Evolutionary conservation across 1,140 invertebrate genomes (phyloP).

Genomic region (Zaprionus capensis): DNA sequence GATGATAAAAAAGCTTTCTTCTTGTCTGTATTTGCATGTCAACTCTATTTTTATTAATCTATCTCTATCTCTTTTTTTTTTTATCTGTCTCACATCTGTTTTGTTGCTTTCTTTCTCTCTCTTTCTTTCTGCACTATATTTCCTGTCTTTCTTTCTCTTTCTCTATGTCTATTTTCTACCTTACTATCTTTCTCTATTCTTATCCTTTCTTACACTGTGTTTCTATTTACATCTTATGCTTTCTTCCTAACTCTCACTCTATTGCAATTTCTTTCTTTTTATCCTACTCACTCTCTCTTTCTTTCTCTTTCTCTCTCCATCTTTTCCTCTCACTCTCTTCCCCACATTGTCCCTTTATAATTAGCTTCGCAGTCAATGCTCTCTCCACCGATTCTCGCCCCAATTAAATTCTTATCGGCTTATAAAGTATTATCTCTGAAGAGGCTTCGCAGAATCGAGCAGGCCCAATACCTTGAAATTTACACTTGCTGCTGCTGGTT

Average conservation of each 20-base stretch:
- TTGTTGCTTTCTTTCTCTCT: not conserved
- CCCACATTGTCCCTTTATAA: not conserved
- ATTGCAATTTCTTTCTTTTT: no score
- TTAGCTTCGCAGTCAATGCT: not conserved
- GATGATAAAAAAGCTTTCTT: not conserved
- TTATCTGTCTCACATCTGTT: not conserved
- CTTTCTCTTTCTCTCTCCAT: not conserved
- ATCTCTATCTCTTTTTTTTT: no score
- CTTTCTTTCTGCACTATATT: not conserved
- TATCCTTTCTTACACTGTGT: not conserved
- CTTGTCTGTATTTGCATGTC: not conserved
- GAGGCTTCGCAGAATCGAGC: not conserved
- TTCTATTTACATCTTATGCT: not conserved
- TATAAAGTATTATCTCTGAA: not conserved
- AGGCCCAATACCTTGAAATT: constrained; percentile 26
- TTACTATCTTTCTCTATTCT: not conserved
- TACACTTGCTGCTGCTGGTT: constrained; percentile 16
- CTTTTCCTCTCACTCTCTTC: not conserved
- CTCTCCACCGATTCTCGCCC: not conserved
- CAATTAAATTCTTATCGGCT: not conserved
- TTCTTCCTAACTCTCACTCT: not conserved
- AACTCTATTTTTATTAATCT: not conserved
- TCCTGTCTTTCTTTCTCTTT: not conserved
- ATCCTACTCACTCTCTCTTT: no score
- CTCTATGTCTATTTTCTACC: not conserved